A percentile compares a stretch with the other conserved stretches of the same genome.
Evolutionary conservation across 2,113 vertebrate genomes (phyloP).

Genomic region (Heptranchias perlo): DNA sequence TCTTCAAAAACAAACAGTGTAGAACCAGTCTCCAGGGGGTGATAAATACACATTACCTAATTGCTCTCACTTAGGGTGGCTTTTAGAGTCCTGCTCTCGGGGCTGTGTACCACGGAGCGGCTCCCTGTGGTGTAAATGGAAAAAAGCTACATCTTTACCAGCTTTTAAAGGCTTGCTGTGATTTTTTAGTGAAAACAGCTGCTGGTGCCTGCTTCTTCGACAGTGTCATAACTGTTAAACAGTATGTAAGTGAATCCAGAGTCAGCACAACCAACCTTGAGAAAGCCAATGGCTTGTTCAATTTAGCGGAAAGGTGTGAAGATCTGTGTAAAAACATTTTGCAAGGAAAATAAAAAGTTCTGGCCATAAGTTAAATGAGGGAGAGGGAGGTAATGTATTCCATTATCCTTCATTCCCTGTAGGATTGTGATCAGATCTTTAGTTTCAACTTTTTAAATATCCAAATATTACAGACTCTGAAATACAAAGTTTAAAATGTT

Average conservation of each 20-base stretch:
- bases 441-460: neutral
- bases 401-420: neutral
- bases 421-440: neutral
- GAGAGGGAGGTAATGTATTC: neutral
- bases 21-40: conserved; percentile 36
- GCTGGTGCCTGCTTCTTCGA: conserved; percentile 9
- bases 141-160: conserved; percentile 41
- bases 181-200: conserved; percentile 35
- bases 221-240: conserved; percentile 31
- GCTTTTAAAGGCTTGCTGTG: conserved; percentile 38
- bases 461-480: neutral
- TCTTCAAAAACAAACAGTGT: conserved; percentile 39
- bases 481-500: neutral
- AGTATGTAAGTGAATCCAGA: conserved; percentile 24
- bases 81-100: conserved; percentile 39
- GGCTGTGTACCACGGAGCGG: conserved; percentile 26
- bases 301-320: conserved; percentile 30
- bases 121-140: conserved; percentile 37
- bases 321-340: conserved; percentile 18
- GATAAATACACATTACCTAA: conserved; percentile 41
- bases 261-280: neutral
- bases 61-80: conserved; percentile 39
- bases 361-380: neutral
- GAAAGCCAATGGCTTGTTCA: conserved; percentile 27
- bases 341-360: conserved; percentile 17